Percentiles rank a stretch among this genome's conserved stretches.
Conservation (phyloP, 2,113 vertebrate genomes). For the Oncorhynchus tshawytscha region DNA sequence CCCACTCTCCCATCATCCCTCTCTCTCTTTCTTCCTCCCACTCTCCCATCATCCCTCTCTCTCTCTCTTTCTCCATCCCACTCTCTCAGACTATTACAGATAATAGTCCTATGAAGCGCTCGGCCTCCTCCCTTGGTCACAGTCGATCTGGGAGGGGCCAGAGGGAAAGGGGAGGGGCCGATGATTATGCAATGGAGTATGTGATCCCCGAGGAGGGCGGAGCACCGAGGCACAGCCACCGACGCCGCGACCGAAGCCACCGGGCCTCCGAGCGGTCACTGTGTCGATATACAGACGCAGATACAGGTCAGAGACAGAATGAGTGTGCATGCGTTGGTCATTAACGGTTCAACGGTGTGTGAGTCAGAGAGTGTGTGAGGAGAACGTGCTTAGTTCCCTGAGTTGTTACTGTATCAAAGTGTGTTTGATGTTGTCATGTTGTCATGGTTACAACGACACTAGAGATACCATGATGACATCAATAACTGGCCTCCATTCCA, state of each 20-base stretch:
- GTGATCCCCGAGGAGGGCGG: slow-evolving; percentile 81
- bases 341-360: neutral
- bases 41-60: slow-evolving; percentile 29
- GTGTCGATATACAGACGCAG: slow-evolving; percentile 84
- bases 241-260: slow-evolving; percentile 83
- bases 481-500: neutral
- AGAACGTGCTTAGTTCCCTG: no score
- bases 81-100: slow-evolving; percentile 84
- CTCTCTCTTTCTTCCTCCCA: neutral
- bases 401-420: no score
- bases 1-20: no score
- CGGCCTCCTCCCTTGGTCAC: slow-evolving; percentile 86
- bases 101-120: slow-evolving; percentile 91
- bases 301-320: slow-evolving; percentile 77
- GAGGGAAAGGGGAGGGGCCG: slow-evolving; percentile 69
- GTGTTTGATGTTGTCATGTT: no score
- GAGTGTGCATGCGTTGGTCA: neutral
- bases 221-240: slow-evolving; percentile 79
- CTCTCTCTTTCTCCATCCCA: slow-evolving; percentile 25
- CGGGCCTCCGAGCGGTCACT: slow-evolving; percentile 85
- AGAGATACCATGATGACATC: neutral
- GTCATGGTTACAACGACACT: no score
- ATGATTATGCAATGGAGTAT: slow-evolving; percentile 84
- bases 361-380: neutral
- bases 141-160: slow-evolving; percentile 74